Evolutionary conservation across 2,113 vertebrate species (phyloP).

Genomic region (Ochotona curzoniae): DNA sequence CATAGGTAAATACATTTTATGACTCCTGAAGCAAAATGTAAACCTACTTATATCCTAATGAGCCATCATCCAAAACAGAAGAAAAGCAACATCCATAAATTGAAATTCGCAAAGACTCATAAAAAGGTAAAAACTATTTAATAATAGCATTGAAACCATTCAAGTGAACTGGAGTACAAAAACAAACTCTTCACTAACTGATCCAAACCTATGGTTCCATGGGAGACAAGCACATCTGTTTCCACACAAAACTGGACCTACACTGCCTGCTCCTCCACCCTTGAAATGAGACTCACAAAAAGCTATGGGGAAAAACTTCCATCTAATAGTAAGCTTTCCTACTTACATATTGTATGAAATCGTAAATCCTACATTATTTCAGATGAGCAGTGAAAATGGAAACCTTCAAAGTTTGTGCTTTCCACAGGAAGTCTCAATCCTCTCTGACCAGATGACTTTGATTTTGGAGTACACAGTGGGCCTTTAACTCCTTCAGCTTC

Average conservation of each 20-base stretch:
- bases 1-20: slow-evolving; percentile 2
- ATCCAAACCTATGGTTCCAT: neutral
- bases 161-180: neutral
- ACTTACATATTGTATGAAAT: slow-evolving; percentile 52
- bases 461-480: slow-evolving; percentile 76
- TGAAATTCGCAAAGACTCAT: slow-evolving; percentile 34
- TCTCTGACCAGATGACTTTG: slow-evolving; percentile 76
- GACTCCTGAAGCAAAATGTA: neutral
- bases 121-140: slow-evolving; percentile 17
- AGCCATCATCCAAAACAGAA: neutral
- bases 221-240: slow-evolving; percentile 40
- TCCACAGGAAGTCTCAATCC: slow-evolving; percentile 74
- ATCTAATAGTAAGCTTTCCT: slow-evolving; percentile 55
- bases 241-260: slow-evolving; percentile 10
- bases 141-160: slow-evolving; percentile 35
- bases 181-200: neutral
- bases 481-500: slow-evolving; percentile 71
- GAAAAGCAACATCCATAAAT: neutral
- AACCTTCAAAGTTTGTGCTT: slow-evolving; percentile 77
- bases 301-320: slow-evolving; percentile 44
- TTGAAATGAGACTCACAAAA: neutral
- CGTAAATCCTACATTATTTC: slow-evolving; percentile 71
- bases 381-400: slow-evolving; percentile 72
- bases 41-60: neutral
- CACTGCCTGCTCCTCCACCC: neutral